Evolutionary conservation across 2,888 invertebrate genomes (phyloP).

Genomic region (Lydus trimaculatus): DNA sequence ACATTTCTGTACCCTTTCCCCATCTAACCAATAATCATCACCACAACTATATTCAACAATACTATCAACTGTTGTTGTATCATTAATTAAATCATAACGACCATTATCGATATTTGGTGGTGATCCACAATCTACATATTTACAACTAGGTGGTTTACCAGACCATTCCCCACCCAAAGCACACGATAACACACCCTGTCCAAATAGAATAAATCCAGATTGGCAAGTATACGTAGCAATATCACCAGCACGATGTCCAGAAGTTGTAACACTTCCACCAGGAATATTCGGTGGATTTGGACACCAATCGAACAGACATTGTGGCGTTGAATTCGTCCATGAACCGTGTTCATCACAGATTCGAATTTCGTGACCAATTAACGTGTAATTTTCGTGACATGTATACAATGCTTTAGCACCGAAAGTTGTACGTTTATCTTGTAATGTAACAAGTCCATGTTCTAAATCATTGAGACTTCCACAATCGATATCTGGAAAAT

Average conservation of each 20-base stretch:
- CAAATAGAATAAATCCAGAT: constrained; percentile 83
- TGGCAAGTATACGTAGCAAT: constrained; percentile 83
- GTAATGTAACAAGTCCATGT: constrained; percentile 74
- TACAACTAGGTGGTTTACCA: constrained; percentile 79
- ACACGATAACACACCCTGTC: constrained; percentile 81
- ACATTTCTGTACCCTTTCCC: constrained; percentile 73
- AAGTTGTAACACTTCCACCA: constrained; percentile 75
- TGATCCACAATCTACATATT: constrained; percentile 86
- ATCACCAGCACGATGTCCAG: constrained; percentile 80
- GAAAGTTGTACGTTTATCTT: constrained; percentile 78
- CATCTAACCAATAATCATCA: constrained; percentile 84
- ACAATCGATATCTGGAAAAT: constrained; percentile 79
- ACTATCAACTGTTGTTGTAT: constrained; percentile 83
- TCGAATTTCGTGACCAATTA: constrained; percentile 76
- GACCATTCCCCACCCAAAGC: constrained; percentile 88
- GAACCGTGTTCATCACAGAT: constrained; percentile 76
- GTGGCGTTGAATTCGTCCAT: constrained; percentile 82
- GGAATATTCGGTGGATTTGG: constrained; percentile 80
- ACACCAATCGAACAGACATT: constrained; percentile 88
- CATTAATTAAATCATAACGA: constrained; percentile 74
- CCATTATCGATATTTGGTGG: constrained; percentile 83
- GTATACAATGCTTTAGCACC: constrained; percentile 79
- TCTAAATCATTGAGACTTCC: constrained; percentile 72
- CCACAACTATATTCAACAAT: constrained; percentile 81
- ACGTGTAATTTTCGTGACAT: constrained; percentile 85